Base-by-base conservation (phyloP, 2,113 vertebrate species). In the Oreotrochilus melanogaster region DNA sequence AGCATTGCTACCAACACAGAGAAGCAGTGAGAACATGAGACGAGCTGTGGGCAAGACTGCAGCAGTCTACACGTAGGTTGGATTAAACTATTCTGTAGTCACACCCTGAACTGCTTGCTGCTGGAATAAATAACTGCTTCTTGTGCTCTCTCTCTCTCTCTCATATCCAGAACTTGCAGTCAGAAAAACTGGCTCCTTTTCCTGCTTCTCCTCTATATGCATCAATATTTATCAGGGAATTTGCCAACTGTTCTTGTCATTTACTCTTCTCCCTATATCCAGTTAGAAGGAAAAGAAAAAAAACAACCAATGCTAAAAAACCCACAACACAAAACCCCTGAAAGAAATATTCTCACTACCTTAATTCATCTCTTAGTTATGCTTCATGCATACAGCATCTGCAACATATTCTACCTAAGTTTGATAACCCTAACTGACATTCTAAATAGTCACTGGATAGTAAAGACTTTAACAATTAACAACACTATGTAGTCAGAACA, bases 221-320 rank as follows among this genome's bases (percentile, higher is more conserved):
- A 93, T 95, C 91, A 94, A 93, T 95, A 95, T 96, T 96, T 94
- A 95, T 86, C 94, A 93, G 91, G 91, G 88, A 94, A 92, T 92
- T 92, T 84, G 92, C 88, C 91, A 97, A 78, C 89, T 89, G 91
- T 92, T 92, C 91, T 84, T 96, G 90, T 86, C 94, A 88, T 93
- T 93, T 94, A 93, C 79, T 80, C 33, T 76, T 85, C 60, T 92
- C 47, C 47, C 31, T 90, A 51, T 47, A 94, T 54, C 33, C 73
- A 88, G 33, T 19, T 47, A 71, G 33, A 11, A 86, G 11, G 54
- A 33, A 78, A 82, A 85, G 61, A 73, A 33, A 22, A 4, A 8
- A 16, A 11, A 13, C 43, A 93, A 79, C n/a, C 42, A 23, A 43
- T 17, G 51, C 39, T 39, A 64, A 16, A 25, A 4, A 28, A 47